Evolutionary conservation across 1,140 invertebrate genomes (phyloP), one percentile per base, ranked within the genome.

Genomic region (Agrilus planipennis): DNA sequence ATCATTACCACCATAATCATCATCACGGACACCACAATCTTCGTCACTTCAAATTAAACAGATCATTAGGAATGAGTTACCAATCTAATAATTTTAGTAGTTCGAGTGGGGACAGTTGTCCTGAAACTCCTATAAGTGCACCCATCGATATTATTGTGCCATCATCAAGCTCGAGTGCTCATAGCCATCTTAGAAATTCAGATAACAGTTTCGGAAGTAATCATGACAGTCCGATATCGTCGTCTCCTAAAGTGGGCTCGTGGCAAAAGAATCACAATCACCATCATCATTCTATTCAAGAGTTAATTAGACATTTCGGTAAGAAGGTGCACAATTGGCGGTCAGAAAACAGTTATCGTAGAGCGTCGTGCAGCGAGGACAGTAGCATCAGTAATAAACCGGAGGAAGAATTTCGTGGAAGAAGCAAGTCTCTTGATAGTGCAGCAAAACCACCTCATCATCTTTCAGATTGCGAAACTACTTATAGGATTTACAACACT

Each of bases 401-500:
- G 4, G 67, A 69, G 21, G 71, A 75, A 30, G 76, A 80, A 36
- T 85, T 84, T 47, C 67, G 84, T 6, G 73, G 72, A 25, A 69
- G 84, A 18, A 84, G 81, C 15, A 81, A 82, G 55, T 85, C 81
- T 19, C 58, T 86, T 41, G 84, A 86, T 56, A 79, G 75, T 5
- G 69, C 72, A 39, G 69, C 73, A 59, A 69, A 31, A 66, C 66
- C 21, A 16, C 3, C 19, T 7, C 19, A 18, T 34, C 57, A 62
- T 28, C 45, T 59, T 17, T 52, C 42, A 9, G 84, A 86, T 53
- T 84, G 82, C 55, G 83, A 79, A 25, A 71, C 80, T 7, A 85
- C 83, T 7, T 88, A 88, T 56, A 71, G 76, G 54, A 86, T 88
- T 50, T 88, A 78, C 54, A 81, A 88, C 47, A 70, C 70, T 34